phyloP scores from a whole-genome alignment of 2,113 vertebrate genomes.

The Anguilla japonica region DNA sequence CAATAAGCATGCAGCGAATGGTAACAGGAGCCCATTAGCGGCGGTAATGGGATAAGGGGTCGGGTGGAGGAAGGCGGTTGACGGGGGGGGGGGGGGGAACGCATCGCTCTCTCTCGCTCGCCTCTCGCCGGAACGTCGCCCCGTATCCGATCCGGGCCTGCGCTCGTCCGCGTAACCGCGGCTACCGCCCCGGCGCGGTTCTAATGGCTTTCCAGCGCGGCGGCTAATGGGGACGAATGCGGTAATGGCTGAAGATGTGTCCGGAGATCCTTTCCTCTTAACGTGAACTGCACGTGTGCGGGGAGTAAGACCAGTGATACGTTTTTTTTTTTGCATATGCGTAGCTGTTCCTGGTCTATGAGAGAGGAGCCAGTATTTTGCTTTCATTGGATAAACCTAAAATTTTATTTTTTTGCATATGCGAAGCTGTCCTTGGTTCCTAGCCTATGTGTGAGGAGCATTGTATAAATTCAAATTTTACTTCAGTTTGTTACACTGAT shows the following conservation, averaged over 20 bases:
- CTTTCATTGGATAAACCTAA: too few species aligned
- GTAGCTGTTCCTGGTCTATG: too few species aligned
- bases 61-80: constrained; percentile 46
- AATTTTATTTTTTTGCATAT: too few species aligned
- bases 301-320: not conserved
- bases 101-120: constrained; percentile 41
- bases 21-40: constrained; percentile 52
- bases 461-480: too few species aligned
- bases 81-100: constrained; percentile 34
- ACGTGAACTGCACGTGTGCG: not conserved
- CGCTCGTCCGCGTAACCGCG: not conserved
- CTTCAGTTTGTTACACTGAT: too few species aligned
- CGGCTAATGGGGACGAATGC: not conserved
- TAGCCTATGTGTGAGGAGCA: too few species aligned
- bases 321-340: too few species aligned
- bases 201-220: not conserved
- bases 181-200: not conserved
- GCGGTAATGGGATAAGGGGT: constrained; percentile 51
- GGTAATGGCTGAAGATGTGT: not conserved
- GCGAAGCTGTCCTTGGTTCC: too few species aligned
- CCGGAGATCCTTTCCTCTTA: not conserved
- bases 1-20: constrained; percentile 51
- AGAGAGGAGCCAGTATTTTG: too few species aligned
- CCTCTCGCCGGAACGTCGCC: constrained; percentile 28
- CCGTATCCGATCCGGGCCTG: not conserved